Percentiles rank a stretch among this genome's conserved stretches.
These are phyloP conservation scores for Austrolebias charrua DNA, from an alignment of 2,797 vertebrate species.

Conservation along the genomic window DNA sequence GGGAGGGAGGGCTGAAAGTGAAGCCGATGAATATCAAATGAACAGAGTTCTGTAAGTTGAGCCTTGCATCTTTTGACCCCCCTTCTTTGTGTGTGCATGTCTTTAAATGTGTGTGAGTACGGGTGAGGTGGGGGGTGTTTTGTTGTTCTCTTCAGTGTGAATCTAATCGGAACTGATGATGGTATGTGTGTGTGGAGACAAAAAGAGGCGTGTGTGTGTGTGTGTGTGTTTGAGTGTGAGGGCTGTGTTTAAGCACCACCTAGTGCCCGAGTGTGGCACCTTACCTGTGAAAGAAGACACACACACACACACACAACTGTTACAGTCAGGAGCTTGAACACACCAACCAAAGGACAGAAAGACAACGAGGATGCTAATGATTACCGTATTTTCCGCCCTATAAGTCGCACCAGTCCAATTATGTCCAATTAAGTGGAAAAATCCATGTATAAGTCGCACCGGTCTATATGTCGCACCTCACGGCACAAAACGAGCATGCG, in stretches of 20 bases:
- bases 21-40: slow-evolving; percentile 69
- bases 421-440: too few species aligned
- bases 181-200: slow-evolving; percentile 29
- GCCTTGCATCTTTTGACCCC: slow-evolving; percentile 37
- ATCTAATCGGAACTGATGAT: slow-evolving; percentile 57
- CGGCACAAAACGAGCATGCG: too few species aligned
- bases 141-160: slow-evolving; percentile 61
- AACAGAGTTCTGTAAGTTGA: slow-evolving; percentile 67
- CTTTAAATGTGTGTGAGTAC: slow-evolving; percentile 6
- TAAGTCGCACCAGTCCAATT: too few species aligned
- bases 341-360: neutral
- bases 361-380: too few species aligned
- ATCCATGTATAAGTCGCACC: too few species aligned
- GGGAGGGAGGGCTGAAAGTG: slow-evolving; percentile 48
- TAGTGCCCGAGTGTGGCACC: slow-evolving; percentile 79
- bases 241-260: slow-evolving; percentile 95
- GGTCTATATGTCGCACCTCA: too few species aligned
- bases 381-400: too few species aligned
- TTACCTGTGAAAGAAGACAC: slow-evolving; percentile 60
- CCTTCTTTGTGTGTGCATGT: slow-evolving; percentile 15
- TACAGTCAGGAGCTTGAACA: slow-evolving; percentile 6
- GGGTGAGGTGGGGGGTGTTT: slow-evolving; percentile 45
- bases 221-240: slow-evolving; percentile 45
- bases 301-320: slow-evolving; percentile 21
- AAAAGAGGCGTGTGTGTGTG: slow-evolving; percentile 26